Evolutionary conservation across 2,113 vertebrate species (phyloP), one percentile per base, ranked within the genome.

Genomic region (Peromyscus polionotus): DNA sequence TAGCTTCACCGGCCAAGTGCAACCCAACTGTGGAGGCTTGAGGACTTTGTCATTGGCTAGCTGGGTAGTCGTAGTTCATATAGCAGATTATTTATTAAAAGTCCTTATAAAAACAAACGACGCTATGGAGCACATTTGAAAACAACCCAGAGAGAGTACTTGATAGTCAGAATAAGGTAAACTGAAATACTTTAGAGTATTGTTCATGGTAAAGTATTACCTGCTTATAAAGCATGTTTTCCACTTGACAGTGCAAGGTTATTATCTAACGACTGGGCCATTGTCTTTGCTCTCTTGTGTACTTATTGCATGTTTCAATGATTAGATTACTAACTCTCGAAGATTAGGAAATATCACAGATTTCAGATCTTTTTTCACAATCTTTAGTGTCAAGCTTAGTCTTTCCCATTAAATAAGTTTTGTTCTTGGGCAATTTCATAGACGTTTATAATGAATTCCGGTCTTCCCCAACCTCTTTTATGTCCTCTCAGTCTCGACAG

Each of bases 31-130:
- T 79, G 90, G 63, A 96, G 39, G 36, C 31, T 57, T 91, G 54
- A 81, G 85, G 61, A 97, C 45, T 97, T 96, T 92, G 83, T 95
- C 94, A 97, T 83, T 95, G 83, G 95, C 98, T 96, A 96, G 57
- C 93, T 11, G 42, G 86, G 75, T 24, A 95, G 77, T 31, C 95
- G 75, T 31, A 95, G 93, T 95, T 97, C 76, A 91, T 28, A 93
- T 5, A 85, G 84, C 59, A 97, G 73, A 94, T 86, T 98, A 97
- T 1, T 94, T 95, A 85, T 83, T 97, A 90, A 93, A 90, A 96
- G 77, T 68, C 28, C 7, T 86, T 42, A 72, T 19, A 33, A 95
- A 91, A 97, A 84, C 39, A 94, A 95, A 67, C 20, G 59, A 54
- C 51, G 84, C 10, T 84, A 90, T 67, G 36, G 7, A 95, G 54